Percentiles rank a stretch among this genome's conserved stretches.
Conservation (phyloP, 2,797 vertebrate genomes). For the Smutsia gigantea region DNA sequence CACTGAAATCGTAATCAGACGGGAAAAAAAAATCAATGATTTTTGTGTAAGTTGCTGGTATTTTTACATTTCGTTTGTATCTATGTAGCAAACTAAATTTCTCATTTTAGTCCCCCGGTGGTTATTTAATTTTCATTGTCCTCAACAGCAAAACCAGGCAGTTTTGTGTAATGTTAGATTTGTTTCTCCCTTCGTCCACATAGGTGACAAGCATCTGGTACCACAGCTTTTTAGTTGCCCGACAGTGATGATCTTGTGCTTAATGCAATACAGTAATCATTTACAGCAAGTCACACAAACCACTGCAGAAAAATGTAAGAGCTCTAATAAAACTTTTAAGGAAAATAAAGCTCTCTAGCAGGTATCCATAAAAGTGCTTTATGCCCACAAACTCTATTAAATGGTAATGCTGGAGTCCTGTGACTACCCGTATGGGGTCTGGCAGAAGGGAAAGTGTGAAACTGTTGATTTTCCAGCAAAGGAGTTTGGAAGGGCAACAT, state of each 20-base stretch:
- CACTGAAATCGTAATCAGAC: slow-evolving; percentile 86
- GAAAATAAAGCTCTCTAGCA: slow-evolving; percentile 86
- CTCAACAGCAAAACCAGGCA: slow-evolving; percentile 70
- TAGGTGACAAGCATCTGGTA: slow-evolving; percentile 46
- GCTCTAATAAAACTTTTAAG: slow-evolving; percentile 85
- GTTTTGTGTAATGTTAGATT: slow-evolving; percentile 27
- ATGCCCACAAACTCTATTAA: slow-evolving; percentile 83
- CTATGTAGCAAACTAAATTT: slow-evolving; percentile 83
- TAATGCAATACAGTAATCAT: slow-evolving; percentile 74
- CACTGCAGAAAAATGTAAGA: slow-evolving; percentile 83
- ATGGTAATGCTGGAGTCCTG: slow-evolving; percentile 82
- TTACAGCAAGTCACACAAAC: slow-evolving; percentile 81
- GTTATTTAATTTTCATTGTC: slow-evolving; percentile 77
- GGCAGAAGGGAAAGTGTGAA: slow-evolving; percentile 80
- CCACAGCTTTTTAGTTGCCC: slow-evolving; percentile 1
- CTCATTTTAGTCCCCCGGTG: slow-evolving; percentile 78
- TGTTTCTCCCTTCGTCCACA: not conserved
- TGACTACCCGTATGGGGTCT: slow-evolving; percentile 68
- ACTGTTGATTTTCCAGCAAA: slow-evolving; percentile 78
- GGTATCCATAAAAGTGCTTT: slow-evolving; percentile 85
- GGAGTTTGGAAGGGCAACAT: slow-evolving; percentile 78
- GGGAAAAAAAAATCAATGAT: slow-evolving; percentile 82
- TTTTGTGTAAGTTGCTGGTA: slow-evolving; percentile 83
- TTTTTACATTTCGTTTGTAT: slow-evolving; percentile 83
- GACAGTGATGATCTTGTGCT: slow-evolving; percentile 68